phyloP scores from a whole-genome alignment of 2,113 vertebrate species.

The Amphiprion ocellaris region DNA sequence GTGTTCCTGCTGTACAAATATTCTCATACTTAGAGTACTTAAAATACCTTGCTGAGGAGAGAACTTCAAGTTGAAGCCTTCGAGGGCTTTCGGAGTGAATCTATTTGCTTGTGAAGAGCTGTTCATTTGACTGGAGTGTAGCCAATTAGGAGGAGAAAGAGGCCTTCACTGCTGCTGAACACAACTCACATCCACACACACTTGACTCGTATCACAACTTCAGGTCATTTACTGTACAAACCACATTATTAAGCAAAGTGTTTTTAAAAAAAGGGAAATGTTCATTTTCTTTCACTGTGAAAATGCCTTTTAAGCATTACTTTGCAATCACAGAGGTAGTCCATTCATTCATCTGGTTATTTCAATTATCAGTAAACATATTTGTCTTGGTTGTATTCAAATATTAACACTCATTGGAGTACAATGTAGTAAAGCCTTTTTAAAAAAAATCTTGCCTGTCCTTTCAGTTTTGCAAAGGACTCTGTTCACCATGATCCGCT shows the following conservation, averaged over 20 bases:
- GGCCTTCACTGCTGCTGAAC: constrained; percentile 34
- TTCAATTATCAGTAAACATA: background rate
- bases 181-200: constrained; percentile 37
- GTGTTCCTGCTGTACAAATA: constrained; percentile 1
- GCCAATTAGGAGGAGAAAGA: constrained; percentile 77
- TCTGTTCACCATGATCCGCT: background rate
- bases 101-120: constrained; percentile 21
- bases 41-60: constrained; percentile 44
- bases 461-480: background rate
- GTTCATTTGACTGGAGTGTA: constrained; percentile 64
- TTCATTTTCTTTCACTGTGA: constrained; percentile 18
- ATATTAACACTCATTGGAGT: constrained; percentile 11
- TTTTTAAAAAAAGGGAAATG: constrained; percentile 47
- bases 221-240: constrained; percentile 81
- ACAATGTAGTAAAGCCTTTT: background rate
- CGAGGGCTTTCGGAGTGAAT: background rate
- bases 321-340: constrained; percentile 22
- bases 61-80: constrained; percentile 43
- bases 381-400: background rate
- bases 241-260: constrained; percentile 74
- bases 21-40: constrained; percentile 5
- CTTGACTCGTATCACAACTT: constrained; percentile 43
- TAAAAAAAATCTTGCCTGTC: background rate
- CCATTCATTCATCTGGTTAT: constrained; percentile 4
- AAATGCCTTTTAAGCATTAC: constrained; percentile 3